Percentiles rank a stretch among this genome's conserved stretches.
phyloP scores from a whole-genome alignment of 1,140 invertebrate genomes.

The Agrypnia vestita region DNA sequence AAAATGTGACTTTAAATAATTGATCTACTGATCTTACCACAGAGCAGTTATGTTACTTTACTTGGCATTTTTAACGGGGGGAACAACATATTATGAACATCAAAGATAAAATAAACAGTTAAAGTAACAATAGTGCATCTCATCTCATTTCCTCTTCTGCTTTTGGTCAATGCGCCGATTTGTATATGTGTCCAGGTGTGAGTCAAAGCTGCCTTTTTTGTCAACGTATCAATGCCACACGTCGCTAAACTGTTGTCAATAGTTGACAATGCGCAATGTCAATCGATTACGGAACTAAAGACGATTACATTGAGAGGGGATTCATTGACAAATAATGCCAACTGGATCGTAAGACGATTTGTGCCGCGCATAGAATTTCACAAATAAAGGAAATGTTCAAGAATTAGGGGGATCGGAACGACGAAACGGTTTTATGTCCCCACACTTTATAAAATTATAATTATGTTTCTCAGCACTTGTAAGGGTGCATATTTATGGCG shows the following conservation, averaged over 20 bases:
- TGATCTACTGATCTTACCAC: too few relatives aligned
- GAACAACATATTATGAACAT: too few relatives aligned
- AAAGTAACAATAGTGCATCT: not conserved
- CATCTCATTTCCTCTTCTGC: conserved; percentile 19
- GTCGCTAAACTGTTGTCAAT: conserved; percentile 46
- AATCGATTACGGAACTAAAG: conserved; percentile 40
- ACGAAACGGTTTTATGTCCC: not conserved
- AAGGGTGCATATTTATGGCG: too few relatives aligned
- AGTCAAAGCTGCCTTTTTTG: conserved; percentile 17
- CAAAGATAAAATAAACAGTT: not conserved
- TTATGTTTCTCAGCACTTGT: too few relatives aligned
- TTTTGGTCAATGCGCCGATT: conserved; percentile 42
- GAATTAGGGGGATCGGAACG: not conserved
- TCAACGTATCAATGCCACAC: conserved; percentile 36
- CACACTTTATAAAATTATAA: too few relatives aligned
- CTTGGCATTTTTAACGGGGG: too few relatives aligned
- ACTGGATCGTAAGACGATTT: conserved; percentile 36
- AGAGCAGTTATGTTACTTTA: too few relatives aligned
- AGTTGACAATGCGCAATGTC: conserved; percentile 24
- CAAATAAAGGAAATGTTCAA: conserved; percentile 16
- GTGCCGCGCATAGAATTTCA: not conserved
- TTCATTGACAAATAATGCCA: conserved; percentile 38
- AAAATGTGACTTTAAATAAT: too few relatives aligned
- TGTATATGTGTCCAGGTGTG: conserved; percentile 38
- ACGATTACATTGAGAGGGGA: conserved; percentile 35